phyloP scores from a whole-genome alignment of 2,113 vertebrate genomes.

The Phrynosoma platyrhinos region DNA sequence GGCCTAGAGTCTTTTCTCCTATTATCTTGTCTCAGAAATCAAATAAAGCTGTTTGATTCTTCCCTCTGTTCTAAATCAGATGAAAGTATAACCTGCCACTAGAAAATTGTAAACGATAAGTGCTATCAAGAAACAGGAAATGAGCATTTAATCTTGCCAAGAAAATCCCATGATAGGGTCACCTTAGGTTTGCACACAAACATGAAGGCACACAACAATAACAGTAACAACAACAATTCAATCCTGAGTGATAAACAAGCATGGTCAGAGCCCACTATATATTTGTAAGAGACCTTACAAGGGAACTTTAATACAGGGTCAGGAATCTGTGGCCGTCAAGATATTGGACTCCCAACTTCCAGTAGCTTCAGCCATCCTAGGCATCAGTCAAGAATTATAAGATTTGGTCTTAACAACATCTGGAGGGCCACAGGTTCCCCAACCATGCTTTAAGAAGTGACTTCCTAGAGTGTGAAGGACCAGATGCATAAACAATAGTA shows the following conservation, averaged over 20 bases:
- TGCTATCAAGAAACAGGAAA: not conserved
- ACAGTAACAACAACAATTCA: not conserved
- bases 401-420: too few species aligned
- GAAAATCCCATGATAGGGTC: too few species aligned
- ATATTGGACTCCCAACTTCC: too few species aligned
- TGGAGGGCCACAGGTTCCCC: too few species aligned
- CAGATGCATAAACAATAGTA: not conserved
- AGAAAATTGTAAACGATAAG: slow-evolving; percentile 15
- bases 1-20: not conserved
- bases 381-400: too few species aligned
- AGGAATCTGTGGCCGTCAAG: too few species aligned
- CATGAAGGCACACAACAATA: too few species aligned
- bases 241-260: not conserved
- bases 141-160: not conserved
- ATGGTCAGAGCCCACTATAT: not conserved
- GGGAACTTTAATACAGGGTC: too few species aligned
- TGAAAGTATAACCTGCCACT: slow-evolving; percentile 5
- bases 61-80: slow-evolving; percentile 3
- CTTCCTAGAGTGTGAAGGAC: not conserved
- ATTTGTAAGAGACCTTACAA: too few species aligned
- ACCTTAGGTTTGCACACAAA: too few species aligned
- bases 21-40: not conserved
- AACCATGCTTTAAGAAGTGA: not conserved
- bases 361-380: too few species aligned
- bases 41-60: not conserved